phyloP scores from a whole-genome alignment of 2,888 invertebrate genomes.

The Aporophyla lueneburgensis region DNA sequence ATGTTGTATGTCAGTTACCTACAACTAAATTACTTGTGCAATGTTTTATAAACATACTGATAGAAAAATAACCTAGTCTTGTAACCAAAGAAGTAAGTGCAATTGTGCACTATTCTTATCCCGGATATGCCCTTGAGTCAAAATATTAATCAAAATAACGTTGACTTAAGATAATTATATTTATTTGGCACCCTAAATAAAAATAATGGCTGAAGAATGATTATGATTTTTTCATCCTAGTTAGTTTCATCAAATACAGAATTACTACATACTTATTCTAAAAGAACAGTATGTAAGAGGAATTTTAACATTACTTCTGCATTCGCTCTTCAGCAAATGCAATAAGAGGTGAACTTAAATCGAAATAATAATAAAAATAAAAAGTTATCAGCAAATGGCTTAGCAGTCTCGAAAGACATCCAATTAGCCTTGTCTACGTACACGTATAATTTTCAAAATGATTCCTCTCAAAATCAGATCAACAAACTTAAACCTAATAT shows the following conservation, averaged over 20 bases:
- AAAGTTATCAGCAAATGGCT: constrained; percentile 3
- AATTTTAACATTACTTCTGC: not conserved
- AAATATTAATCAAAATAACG: constrained; percentile 12
- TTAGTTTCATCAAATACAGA: not conserved
- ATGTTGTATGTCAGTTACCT: not conserved
- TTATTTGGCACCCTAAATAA: constrained; percentile 3
- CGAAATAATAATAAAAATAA: not conserved
- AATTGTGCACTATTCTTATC: not conserved
- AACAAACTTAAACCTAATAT: constrained; percentile 30
- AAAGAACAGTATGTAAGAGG: not conserved
- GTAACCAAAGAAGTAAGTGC: not conserved
- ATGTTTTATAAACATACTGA: constrained; percentile 1
- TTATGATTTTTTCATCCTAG: too few relatives aligned
- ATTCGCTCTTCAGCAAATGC: not conserved
- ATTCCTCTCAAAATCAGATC: constrained; percentile 16
- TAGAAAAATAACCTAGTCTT: not conserved
- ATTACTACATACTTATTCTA: not conserved
- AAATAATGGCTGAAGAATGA: not conserved
- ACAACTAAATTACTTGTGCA: not conserved
- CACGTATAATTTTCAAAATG: constrained; percentile 8
- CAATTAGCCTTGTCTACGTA: not conserved
- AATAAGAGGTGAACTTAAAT: not conserved
- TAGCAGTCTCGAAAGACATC: not conserved
- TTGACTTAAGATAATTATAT: constrained; percentile 13
- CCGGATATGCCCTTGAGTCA: not conserved